Evolutionary conservation across 2,888 invertebrate species (phyloP), one percentile per base, ranked within the genome.

Genomic region (Ormyrus labotus): DNA sequence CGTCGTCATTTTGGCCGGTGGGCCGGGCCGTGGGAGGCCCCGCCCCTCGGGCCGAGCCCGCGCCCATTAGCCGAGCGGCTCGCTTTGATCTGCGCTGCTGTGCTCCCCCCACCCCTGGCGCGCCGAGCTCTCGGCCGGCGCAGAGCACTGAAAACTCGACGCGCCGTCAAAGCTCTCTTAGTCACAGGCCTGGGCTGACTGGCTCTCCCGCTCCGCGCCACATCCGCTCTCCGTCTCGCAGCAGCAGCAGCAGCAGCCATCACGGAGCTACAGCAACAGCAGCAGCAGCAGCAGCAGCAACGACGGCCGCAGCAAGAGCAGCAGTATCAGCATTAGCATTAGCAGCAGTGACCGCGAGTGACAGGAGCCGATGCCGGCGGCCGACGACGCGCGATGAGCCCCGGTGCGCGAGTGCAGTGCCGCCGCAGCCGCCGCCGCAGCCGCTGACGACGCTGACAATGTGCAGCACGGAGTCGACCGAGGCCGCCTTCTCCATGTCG

Each of bases 381-480:
- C 70, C 50, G 61, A 45, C 45, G 65, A 45, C 19, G 34, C 34
- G 34, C 34, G 34, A 34, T 34, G 34, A 34, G 34, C 34, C 34
- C 34, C 34, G 34, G 34, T 34, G 34, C 34, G 34, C 34, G 34
- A 34, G 34, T 34, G 34, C 34, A 34, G 34, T 34, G 34, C 34
- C 51, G 8, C 64, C 13, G 13, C 73, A 48, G 55, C 63, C 64
- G 55, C 57, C 47, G 55, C 19, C 19, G 51, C 11, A 53, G 34
- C 51, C 9, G 64, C 47, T 47, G 45, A 45, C 55, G 47, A 19
- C 19, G 34, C 11, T 50, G 64, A 2, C 48, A 53, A 90, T 90
- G 90, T 90, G 90, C 76, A 90, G 90, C 80, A 90, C 90, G 85
- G 90, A 91, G 84, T 90, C 90, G 90, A 89, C 90, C 51, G 90